Conservation (phyloP, 1,140 invertebrate genomes). For the Cotesia typhae region DNA sequence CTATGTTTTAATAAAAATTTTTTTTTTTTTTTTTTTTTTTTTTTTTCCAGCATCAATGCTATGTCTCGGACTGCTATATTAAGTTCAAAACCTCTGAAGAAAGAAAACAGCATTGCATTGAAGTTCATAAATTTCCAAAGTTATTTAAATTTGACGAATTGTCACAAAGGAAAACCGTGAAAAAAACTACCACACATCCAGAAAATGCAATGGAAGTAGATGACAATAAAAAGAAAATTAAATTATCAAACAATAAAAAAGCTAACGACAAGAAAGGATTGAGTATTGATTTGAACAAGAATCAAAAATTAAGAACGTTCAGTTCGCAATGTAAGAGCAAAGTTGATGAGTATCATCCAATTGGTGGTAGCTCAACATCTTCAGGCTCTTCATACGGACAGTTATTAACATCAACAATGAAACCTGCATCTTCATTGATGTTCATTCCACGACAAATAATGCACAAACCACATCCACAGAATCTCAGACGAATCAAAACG, state of each 20-base stretch:
- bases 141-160: slow-evolving; percentile 70
- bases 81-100: slow-evolving; percentile 68
- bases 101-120: slow-evolving; percentile 71
- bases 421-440: slow-evolving; percentile 41
- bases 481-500: slow-evolving; percentile 47
- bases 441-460: slow-evolving; percentile 58
- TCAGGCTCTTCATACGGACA: background rate
- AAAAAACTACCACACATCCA: slow-evolving; percentile 37
- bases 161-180: slow-evolving; percentile 40
- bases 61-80: slow-evolving; percentile 70
- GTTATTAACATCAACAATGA: slow-evolving; percentile 29
- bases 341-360: background rate
- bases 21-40: slow-evolving; percentile 44
- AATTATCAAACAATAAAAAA: slow-evolving; percentile 8
- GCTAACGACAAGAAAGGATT: slow-evolving; percentile 6
- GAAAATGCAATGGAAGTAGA: slow-evolving; percentile 46
- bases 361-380: slow-evolving; percentile 20
- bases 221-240: background rate
- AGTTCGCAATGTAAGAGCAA: background rate
- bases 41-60: slow-evolving; percentile 72
- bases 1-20: slow-evolving; percentile 37
- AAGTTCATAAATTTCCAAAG: slow-evolving; percentile 71
- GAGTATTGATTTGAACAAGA: slow-evolving; percentile 44
- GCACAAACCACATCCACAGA: slow-evolving; percentile 52
- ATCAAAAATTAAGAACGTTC: slow-evolving; percentile 53